Evolutionary conservation across 1,140 invertebrate species (phyloP), one percentile per base, ranked within the genome.

Genomic region (Brachionus plicatilis): DNA sequence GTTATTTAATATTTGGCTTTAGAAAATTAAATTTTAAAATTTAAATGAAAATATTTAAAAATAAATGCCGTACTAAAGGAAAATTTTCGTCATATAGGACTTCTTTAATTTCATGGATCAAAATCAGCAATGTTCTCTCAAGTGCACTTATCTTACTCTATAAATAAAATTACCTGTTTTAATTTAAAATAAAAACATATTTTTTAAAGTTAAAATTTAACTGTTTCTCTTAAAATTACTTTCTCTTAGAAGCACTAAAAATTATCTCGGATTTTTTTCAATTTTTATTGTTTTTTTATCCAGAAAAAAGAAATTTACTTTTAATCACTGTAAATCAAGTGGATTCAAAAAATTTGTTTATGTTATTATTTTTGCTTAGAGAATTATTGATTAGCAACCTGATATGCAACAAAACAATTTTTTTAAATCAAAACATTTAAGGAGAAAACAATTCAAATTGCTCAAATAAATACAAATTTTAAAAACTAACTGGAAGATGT

Each of bases 111-210:
- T 60, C 53, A 60, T 60, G 17, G 53, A 60, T 60, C 53, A 24
- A 60, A 60, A 20, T 60, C 53, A 60, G 17, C n/a, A n/a, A 20
- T 60, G 53, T 60, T 60, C n/a, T 60, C 53, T 60, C 53, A 60
- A 60, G 53, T 60, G 53, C 53, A 60, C 53, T 60, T 60, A 27
- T 20, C 53, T 60, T 60, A 60, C 53, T 60, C 20, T 8, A 60
- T 60, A 60, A 60, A 60, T 60, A 60, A 47, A 60, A 60, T 60
- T 60, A 60, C 53, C 53, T 60, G 53, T 60, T 60, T 60, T 60
- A 60, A 60, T 60, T 60, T 27, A 20, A 60, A 60, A 60, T 60
- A 60, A 60, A 24, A 60, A 60, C 9, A 60, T 27, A 24, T 60
- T 20, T 60, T 60, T 60, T 20, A 60, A 60, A 7, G 17, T 60